Evolutionary conservation across 2,113 vertebrate genomes (phyloP).

Genomic region (Sterna hirundo): DNA sequence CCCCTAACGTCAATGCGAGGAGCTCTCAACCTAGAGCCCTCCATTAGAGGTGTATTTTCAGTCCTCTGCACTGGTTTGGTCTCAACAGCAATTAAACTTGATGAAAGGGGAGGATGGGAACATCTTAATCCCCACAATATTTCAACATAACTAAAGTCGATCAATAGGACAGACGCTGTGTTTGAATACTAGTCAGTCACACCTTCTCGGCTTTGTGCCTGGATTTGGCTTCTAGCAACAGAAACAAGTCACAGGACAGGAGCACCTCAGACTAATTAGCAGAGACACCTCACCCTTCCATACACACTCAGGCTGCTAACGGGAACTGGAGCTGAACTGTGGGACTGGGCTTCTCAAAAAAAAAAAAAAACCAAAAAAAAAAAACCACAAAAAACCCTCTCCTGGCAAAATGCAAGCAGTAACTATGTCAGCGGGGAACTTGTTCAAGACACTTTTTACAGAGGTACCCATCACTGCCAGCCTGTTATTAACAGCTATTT

Average conservation of each 20-base stretch:
- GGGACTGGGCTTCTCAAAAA: neutral
- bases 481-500: neutral
- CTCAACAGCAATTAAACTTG: neutral
- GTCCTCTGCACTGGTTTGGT: neutral
- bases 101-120: neutral
- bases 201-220: neutral
- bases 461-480: neutral
- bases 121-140: neutral
- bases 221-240: neutral
- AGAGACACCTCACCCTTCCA: neutral
- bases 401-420: neutral
- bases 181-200: neutral
- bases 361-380: neutral
- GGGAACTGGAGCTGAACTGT: neutral
- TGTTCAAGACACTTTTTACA: neutral
- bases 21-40: neutral
- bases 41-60: neutral
- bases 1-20: neutral
- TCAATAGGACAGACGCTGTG: neutral
- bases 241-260: neutral
- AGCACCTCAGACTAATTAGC: neutral
- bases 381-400: neutral
- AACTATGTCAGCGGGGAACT: neutral
- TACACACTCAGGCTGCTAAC: accelerated
- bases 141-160: neutral